phyloP scores from a whole-genome alignment of 2,797 vertebrate species.

The Leucoraja ocellata region DNA sequence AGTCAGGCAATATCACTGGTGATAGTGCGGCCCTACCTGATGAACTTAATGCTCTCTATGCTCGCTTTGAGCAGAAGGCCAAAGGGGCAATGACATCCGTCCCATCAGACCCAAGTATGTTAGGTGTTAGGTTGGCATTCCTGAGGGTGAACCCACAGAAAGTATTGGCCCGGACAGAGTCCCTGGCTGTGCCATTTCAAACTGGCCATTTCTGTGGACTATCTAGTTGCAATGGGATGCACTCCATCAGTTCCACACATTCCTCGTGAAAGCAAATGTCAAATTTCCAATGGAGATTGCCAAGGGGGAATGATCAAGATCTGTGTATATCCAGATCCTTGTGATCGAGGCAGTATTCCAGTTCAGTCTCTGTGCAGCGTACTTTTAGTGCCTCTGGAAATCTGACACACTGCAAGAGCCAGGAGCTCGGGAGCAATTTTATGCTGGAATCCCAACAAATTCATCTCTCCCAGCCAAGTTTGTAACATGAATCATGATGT shows the following conservation, averaged over 20 bases:
- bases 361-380: neutral
- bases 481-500: conserved; percentile 18
- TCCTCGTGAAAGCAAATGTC: neutral
- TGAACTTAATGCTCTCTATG: too few relatives aligned
- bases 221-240: neutral
- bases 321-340: neutral
- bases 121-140: too few relatives aligned
- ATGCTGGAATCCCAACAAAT: conserved; percentile 5
- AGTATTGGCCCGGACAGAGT: too few relatives aligned
- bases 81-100: too few relatives aligned
- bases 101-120: too few relatives aligned
- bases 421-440: neutral
- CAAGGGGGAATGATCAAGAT: neutral
- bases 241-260: neutral
- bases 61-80: too few relatives aligned
- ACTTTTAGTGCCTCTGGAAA: conserved; percentile 2
- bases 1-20: too few relatives aligned
- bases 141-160: too few relatives aligned
- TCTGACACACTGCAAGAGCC: neutral
- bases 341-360: neutral
- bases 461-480: conserved; percentile 7
- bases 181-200: neutral
- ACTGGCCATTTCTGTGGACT: neutral
- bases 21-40: too few relatives aligned
- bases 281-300: neutral